phyloP scores from a whole-genome alignment of 2,797 vertebrate genomes.

The Enteromius afrohamiltoni region DNA sequence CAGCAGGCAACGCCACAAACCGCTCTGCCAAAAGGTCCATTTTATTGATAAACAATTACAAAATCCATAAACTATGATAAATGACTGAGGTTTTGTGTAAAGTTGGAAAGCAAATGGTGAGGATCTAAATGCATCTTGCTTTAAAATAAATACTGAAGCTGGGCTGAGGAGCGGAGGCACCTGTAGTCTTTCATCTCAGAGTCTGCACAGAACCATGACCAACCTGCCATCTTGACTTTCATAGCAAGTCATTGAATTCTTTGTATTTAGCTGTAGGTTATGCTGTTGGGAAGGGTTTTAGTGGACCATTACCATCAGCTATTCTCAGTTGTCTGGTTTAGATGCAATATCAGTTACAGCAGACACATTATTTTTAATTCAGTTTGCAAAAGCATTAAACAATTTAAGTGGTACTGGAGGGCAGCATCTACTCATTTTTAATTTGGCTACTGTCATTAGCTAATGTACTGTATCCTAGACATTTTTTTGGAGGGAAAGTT shows the following conservation, averaged over 20 bases:
- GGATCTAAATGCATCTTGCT: slow-evolving; percentile 16
- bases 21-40: slow-evolving; percentile 33
- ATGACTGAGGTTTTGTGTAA: slow-evolving; percentile 27
- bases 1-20: slow-evolving; percentile 39
- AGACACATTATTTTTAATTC: background rate
- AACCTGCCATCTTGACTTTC: background rate
- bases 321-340: background rate
- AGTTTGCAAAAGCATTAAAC: background rate
- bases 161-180: background rate
- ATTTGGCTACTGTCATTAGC: background rate
- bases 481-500: background rate
- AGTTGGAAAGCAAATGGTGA: slow-evolving; percentile 13
- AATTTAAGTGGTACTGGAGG: background rate
- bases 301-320: background rate
- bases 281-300: background rate
- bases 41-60: slow-evolving; percentile 50
- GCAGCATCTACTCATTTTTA: background rate
- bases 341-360: background rate
- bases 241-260: slow-evolving; percentile 4
- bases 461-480: background rate
- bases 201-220: background rate
- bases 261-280: background rate
- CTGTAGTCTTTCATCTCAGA: background rate
- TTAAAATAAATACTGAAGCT: slow-evolving; percentile 29
- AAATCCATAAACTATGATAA: slow-evolving; percentile 40